phyloP scores from a whole-genome alignment of 1,140 invertebrate genomes.

The Triops cancriformis region DNA sequence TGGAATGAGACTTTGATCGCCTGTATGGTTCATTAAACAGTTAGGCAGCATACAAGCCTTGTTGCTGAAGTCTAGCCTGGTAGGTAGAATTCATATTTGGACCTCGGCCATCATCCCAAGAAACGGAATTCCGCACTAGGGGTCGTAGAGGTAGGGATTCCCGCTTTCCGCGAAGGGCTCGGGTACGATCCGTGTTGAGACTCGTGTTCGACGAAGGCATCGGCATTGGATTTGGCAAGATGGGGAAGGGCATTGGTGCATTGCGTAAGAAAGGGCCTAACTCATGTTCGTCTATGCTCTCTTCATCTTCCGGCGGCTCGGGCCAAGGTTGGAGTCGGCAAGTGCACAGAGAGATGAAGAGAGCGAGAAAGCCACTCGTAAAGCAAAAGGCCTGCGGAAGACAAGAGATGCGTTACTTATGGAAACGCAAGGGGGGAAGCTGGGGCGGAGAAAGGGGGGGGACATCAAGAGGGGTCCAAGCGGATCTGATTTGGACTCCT shows the following conservation, averaged over 20 bases:
- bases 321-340: constrained; percentile 2
- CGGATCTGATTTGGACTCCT: neutral
- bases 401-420: neutral
- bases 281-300: neutral
- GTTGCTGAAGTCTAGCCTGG: constrained; percentile 21
- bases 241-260: neutral
- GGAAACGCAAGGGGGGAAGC: neutral
- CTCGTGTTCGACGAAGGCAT: constrained; percentile 12
- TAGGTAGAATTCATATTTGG: constrained; percentile 19
- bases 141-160: constrained; percentile 23
- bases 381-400: neutral
- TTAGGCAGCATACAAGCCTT: constrained; percentile 14
- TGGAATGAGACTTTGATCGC: constrained; percentile 1
- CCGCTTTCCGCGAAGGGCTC: constrained; percentile 5
- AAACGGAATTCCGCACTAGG: constrained; percentile 25
- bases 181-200: constrained; percentile 24
- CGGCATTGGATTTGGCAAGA: constrained; percentile 9
- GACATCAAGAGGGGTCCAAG: neutral
- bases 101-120: constrained; percentile 24
- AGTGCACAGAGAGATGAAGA: constrained; percentile 1
- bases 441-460: neutral
- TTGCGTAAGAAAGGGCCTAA: constrained; percentile 1
- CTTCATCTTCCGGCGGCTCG: constrained; percentile 2
- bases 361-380: neutral
- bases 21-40: constrained; percentile 19